Base-by-base conservation (phyloP, 2,797 vertebrate genomes). In the Neosilurus hyrtlii region DNA sequence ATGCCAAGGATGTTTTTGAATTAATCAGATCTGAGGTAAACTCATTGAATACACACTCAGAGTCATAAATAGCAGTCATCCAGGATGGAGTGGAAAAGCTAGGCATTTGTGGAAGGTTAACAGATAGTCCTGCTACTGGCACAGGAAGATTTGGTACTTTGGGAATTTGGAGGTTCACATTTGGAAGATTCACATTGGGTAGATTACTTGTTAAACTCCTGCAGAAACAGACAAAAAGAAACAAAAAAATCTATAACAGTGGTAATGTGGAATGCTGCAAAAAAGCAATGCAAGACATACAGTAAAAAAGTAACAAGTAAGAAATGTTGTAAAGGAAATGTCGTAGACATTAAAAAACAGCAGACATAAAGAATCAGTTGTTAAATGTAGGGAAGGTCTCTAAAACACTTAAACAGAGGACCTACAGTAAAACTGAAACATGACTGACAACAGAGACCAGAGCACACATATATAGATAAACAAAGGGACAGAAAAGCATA, bases 191-290 rank as follows among this genome's bases (percentile, higher is more conserved):
- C 97, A 99, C 98, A 99, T 99, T 99, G 96, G 98, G 98, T 95
- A 99, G 98, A 97, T 99, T 99, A 99, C 98, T 99, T 97, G 98
- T 99, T 99, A 99, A 99, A 98, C 97, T 99, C 98, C 98, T 99
- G 98, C 95, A 96, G 97, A 99, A 97, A 99, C 97, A 99, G 97
- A 99, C 97, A 99, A 96, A 99, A 99, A 98, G 92, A 95, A 98
- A 96, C 97, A 94, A 85, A 94, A 88, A 88, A 94, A 93, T 96
- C 96, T 95, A 96, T 98, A 97, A 98, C 96, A 96, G 96, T 97
- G 97, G 96, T 93, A 95, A 94, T 93, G 94, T 96, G 94, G 95
- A 95, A 96, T 94, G 95, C 95, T 95, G 96, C 93, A 92, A 96
- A 94, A 96, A 97, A 97, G 96, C 96, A 95, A 90, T 93, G 94